Conservation (phyloP, 1,140 invertebrate species). For the Chionoecetes opilio region DNA sequence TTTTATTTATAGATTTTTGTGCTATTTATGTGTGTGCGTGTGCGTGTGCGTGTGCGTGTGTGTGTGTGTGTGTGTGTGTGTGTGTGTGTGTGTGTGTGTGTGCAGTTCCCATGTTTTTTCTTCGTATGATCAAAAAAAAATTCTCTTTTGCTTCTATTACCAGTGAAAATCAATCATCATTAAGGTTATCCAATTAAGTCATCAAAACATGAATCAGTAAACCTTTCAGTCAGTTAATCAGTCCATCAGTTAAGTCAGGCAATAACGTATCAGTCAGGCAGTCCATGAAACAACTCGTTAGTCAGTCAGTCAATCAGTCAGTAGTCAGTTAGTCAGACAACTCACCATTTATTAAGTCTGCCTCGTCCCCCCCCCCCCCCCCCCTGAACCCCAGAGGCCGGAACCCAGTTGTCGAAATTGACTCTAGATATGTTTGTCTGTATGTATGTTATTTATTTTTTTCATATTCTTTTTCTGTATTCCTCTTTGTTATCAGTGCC, state of each 20-base stretch:
- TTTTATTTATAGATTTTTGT: background rate
- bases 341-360: background rate
- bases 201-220: background rate
- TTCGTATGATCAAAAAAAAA: too few species aligned
- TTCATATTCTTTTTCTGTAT: too few species aligned
- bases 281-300: background rate
- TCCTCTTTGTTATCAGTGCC: too few species aligned
- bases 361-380: background rate
- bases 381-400: too few species aligned
- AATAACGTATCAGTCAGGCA: background rate
- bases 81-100: constrained; percentile 12
- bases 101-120: too few species aligned
- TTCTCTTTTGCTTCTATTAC: too few species aligned
- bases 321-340: background rate
- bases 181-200: too few species aligned
- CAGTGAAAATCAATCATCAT: too few species aligned
- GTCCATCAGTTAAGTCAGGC: background rate
- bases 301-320: background rate
- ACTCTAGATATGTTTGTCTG: too few species aligned
- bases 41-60: background rate
- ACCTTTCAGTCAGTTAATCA: background rate
- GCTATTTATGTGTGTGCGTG: background rate
- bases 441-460: too few species aligned
- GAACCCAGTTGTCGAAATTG: too few species aligned
- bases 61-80: constrained; percentile 18